Evolutionary conservation across 2,888 invertebrate genomes (phyloP).

Genomic region (Agriopis aurantiaria): DNA sequence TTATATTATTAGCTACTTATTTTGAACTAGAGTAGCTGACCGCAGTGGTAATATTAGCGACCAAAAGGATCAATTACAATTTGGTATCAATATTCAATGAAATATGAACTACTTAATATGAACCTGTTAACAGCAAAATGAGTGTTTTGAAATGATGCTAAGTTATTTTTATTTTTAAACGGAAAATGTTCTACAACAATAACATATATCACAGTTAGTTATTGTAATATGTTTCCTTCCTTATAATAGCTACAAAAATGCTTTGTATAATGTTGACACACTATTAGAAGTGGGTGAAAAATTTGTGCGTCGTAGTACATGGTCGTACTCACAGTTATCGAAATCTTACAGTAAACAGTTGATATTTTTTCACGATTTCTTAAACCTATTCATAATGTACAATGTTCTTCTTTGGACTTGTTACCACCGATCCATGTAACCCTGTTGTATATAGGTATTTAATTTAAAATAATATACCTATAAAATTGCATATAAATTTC

Average conservation of each 20-base stretch:
- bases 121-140: conserved; percentile 5
- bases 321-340: no score
- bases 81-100: conserved; percentile 9
- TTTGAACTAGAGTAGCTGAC: not conserved
- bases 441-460: no score
- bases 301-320: no score
- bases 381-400: no score
- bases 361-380: no score
- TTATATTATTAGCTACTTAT: not conserved
- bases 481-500: no score
- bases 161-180: not conserved
- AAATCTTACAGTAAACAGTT: no score
- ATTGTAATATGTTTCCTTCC: not conserved
- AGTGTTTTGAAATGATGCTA: not conserved
- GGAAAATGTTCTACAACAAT: not conserved
- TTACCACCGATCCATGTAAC: no score
- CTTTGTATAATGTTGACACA: not conserved
- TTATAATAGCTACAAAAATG: not conserved
- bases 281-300: no score
- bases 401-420: no score
- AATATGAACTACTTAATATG: conserved; percentile 10
- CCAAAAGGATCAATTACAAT: conserved; percentile 25
- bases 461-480: no score
- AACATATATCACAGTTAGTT: not conserved
- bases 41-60: not conserved